A percentile compares a stretch with the other conserved stretches of the same genome.
Conservation (phyloP, 1,140 invertebrate species). For the Pseudomyrmex gracilis region DNA sequence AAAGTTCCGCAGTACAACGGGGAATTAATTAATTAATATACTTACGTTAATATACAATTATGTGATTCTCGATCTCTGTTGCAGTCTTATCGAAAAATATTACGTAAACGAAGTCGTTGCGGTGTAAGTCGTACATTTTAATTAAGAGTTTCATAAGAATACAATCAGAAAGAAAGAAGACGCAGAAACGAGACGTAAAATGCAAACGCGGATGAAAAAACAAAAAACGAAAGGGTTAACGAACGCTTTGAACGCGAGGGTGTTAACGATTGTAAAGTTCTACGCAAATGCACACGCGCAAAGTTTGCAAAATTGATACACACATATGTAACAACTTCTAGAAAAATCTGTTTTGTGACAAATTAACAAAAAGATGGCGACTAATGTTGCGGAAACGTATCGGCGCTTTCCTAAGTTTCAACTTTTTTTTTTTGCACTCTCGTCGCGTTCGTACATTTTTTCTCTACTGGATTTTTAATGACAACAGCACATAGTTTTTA, state of each 20-base stretch:
- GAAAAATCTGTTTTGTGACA: background rate
- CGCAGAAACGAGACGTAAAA: slow-evolving; percentile 1
- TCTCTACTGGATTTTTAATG: no score
- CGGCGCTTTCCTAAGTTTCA: no score
- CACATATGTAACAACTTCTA: background rate
- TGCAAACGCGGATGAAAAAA: slow-evolving; percentile 5
- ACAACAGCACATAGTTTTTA: no score
- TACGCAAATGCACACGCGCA: background rate
- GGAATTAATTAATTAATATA: no score
- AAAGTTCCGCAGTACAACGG: no score
- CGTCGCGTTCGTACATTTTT: no score
- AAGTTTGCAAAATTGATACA: background rate
- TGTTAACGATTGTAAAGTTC: slow-evolving; percentile 9
- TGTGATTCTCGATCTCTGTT: background rate
- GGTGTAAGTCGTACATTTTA: slow-evolving; percentile 9
- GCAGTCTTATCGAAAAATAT: background rate
- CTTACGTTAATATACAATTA: background rate
- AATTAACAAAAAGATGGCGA: background rate
- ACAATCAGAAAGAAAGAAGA: background rate
- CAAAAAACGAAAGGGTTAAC: slow-evolving; percentile 17
- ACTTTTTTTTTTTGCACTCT: no score
- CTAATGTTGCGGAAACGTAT: background rate
- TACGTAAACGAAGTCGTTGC: slow-evolving; percentile 12
- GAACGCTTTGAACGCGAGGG: background rate
- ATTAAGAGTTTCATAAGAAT: slow-evolving; percentile 16